Evolutionary conservation across 2,888 invertebrate species (phyloP), one percentile per base, ranked within the genome.

Genomic region (Agonopterix heracliana): DNA sequence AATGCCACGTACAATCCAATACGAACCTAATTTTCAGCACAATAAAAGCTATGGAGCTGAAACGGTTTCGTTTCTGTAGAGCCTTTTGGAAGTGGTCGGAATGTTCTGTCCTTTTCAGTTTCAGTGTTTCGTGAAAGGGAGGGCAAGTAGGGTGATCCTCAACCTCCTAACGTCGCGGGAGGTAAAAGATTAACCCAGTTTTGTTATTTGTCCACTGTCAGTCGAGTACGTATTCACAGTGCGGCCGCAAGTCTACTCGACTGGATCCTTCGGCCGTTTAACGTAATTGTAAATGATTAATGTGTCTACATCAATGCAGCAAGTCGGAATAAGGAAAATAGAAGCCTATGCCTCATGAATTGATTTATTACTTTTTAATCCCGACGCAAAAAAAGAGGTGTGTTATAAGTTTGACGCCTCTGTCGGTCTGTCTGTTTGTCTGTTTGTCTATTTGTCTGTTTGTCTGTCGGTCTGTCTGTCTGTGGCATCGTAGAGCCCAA

Each of bases 141-240:
- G 63, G 71, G 55, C 54, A 51, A 43, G 54, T 60, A 65, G 85
- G 86, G 84, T 79, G 83, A 74, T 64, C 73, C 81, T 78, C 83
- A 71, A 75, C 77, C 82, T 80, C 83, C 72, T 54, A 60, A 57
- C 69, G 60, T 72, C 55, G 72, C 80, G 85, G 87, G 87, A 78
- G 87, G 87, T 79, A 79, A 86, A 86, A 87, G 87, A 87, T 88
- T 88, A 88, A 88, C 87, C 87, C 83, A 88, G 87, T 88, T 87
- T 86, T 85, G 87, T 87, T 87, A 87, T 88, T 88, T 88, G 87
- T 88, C 87, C 87, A 87, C 84, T 87, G 87, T 85, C 87, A 87
- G 86, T 84, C 74, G 84, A 86, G 87, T 87, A 82, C 82, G 81
- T 82, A 82, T 82, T 85, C 85, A 86, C 87, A 85, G 85, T 84